Percentiles rank a stretch among this genome's conserved stretches.
Evolutionary conservation across 2,113 vertebrate genomes (phyloP).

Genomic region (Chionodraco myersi): DNA sequence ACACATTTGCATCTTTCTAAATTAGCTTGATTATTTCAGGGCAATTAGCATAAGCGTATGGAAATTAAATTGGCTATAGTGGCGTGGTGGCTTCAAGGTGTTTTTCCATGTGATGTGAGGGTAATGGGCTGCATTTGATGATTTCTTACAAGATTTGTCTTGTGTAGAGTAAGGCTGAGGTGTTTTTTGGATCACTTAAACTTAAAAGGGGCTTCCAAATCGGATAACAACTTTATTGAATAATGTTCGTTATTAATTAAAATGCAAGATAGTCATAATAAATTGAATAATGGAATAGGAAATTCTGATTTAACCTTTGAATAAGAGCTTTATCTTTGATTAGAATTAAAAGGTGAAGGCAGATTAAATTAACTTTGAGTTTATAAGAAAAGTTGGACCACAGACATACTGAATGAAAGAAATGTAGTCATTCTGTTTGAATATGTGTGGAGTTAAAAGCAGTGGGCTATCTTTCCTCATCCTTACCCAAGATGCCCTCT

Average conservation of each 20-base stretch:
- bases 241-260: constrained; percentile 31
- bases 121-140: constrained; percentile 70
- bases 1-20: constrained; percentile 81
- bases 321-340: constrained; percentile 12
- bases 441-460: constrained; percentile 50
- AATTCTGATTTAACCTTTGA: not conserved
- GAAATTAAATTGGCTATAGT: constrained; percentile 82
- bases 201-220: constrained; percentile 33
- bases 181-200: constrained; percentile 33
- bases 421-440: constrained; percentile 51
- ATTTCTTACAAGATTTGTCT: constrained; percentile 55
- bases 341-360: constrained; percentile 12
- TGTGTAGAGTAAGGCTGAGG: constrained; percentile 19
- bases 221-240: constrained; percentile 37
- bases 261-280: constrained; percentile 19
- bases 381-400: constrained; percentile 17
- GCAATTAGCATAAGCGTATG: constrained; percentile 82
- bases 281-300: constrained; percentile 27
- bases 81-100: constrained; percentile 76
- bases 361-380: not conserved
- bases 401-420: constrained; percentile 26
- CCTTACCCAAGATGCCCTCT: constrained; percentile 63
- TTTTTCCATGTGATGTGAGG: constrained; percentile 70
- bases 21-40: constrained; percentile 84
- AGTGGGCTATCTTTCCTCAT: constrained; percentile 46